These are phyloP conservation scores for Saccopteryx bilineata DNA, from an alignment of 2,113 vertebrate genomes.

Conservation along the genomic window DNA sequence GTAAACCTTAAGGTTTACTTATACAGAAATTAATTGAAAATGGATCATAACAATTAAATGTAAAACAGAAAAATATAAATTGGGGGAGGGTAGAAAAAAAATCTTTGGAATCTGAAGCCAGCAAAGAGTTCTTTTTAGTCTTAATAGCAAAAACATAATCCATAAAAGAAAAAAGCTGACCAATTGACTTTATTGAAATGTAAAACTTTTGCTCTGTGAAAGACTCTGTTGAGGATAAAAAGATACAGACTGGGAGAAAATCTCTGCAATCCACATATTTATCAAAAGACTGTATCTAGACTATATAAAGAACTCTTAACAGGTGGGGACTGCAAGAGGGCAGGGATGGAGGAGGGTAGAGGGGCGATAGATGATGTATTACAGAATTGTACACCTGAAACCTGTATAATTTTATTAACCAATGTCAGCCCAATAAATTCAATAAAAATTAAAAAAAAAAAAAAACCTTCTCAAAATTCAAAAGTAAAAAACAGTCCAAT, in stretches of 20 bases:
- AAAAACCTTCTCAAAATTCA: neutral
- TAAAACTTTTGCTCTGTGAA: no score
- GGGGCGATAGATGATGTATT: no score
- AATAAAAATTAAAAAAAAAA: no score
- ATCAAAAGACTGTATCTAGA: neutral
- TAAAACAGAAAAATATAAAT: neutral
- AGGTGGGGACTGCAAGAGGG: no score
- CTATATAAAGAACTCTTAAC: neutral
- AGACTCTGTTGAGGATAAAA: neutral
- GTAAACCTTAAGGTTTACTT: neutral
- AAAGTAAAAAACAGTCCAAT: neutral
- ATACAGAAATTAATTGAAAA: constrained; percentile 40
- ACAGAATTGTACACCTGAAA: no score
- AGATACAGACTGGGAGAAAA: neutral
- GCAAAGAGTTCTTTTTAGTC: constrained; percentile 24
- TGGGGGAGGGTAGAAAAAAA: neutral
- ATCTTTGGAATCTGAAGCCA: neutral
- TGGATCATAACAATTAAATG: neutral
- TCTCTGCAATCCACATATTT: neutral
- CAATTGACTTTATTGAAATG: no score
- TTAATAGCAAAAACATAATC: neutral
- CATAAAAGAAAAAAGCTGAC: neutral
- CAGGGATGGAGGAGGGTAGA: no score
- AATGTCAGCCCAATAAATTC: no score
- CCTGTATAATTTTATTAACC: no score